Evolutionary conservation across 2,113 vertebrate genomes (phyloP).

Genomic region (Mus musculus): GRCm39 chr16:13951001-13951500

Average conservation of each 20-base stretch:
- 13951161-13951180: no score
- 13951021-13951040: not conserved
- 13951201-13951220: not conserved
- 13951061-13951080: not conserved
- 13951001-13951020: not conserved
- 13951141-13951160: no score
- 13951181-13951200: not conserved
- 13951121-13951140: not conserved
- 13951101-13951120: not conserved
- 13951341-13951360: not conserved
- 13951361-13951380: rapidly evolving
- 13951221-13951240: not conserved
- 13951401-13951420: not conserved
- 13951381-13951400: not conserved
- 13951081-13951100: not conserved
- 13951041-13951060: not conserved
- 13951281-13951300: not conserved
- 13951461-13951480: not conserved
- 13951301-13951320: rapidly evolving
- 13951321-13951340: rapidly evolving
- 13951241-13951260: not conserved
- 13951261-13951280: not conserved
- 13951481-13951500: not conserved
- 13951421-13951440: not conserved
- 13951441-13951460: not conserved